Conservation (phyloP, 1,140 invertebrate genomes). For the Micrasema minimum region DNA sequence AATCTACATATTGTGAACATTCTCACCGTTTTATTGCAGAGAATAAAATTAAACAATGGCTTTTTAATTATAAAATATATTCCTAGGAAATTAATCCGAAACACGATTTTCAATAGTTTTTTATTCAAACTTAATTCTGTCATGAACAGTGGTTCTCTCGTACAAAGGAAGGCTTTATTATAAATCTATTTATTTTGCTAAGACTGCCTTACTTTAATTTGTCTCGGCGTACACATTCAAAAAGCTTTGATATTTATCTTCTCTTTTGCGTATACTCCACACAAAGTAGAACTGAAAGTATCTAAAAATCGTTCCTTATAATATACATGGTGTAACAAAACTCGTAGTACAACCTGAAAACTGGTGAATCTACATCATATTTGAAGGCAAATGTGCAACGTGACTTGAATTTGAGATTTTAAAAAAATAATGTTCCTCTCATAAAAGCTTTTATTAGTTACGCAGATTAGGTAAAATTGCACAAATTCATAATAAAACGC, state of each 20-base stretch:
- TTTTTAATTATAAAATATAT: conserved; percentile 5
- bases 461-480: no score
- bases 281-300: background rate
- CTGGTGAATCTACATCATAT: no score
- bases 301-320: no score
- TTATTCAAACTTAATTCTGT: conserved; percentile 30
- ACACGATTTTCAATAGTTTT: conserved; percentile 25
- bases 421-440: no score
- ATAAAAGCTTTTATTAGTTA: no score
- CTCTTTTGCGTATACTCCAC: conserved; percentile 18
- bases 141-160: conserved; percentile 10
- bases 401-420: no score
- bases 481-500: no score
- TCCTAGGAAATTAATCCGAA: conserved; percentile 2
- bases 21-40: no score
- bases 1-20: no score
- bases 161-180: conserved; percentile 30
- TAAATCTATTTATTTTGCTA: conserved; percentile 32
- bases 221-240: conserved; percentile 12
- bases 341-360: no score
- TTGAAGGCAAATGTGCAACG: no score
- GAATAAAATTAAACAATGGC: background rate
- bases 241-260: conserved; percentile 21
- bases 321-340: no score
- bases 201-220: conserved; percentile 5